These are phyloP conservation scores for Mastigias papua DNA, from an alignment of 30 jellyfish, hydroid and myxozoan genomes.

Conservation along the genomic window DNA sequence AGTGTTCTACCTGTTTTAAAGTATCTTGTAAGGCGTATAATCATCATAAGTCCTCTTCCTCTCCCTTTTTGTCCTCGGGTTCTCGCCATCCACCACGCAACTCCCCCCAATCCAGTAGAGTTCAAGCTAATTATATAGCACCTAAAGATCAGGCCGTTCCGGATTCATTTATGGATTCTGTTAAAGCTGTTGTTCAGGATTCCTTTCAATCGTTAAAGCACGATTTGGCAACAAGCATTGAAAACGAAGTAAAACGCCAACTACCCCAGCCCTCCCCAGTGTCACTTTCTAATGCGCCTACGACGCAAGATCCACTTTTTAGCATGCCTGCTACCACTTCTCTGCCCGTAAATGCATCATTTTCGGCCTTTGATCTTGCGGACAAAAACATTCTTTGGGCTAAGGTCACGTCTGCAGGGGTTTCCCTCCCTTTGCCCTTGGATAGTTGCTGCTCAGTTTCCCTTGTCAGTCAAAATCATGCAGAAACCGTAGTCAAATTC, in stretches of 20 bases:
- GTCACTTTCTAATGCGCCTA: neutral
- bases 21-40: neutral
- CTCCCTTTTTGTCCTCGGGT: neutral
- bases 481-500: slow-evolving; percentile 26
- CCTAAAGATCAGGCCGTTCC: no score
- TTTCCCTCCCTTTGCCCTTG: slow-evolving; percentile 60
- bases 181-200: neutral
- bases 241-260: neutral
- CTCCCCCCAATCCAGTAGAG: neutral
- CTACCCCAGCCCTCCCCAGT: neutral
- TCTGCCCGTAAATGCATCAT: slow-evolving; percentile 12
- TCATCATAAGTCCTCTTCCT: neutral
- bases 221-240: neutral
- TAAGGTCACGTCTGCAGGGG: slow-evolving; percentile 56
- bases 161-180: neutral
- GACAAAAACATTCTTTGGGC: slow-evolving; percentile 54
- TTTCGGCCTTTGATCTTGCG: slow-evolving; percentile 59
- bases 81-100: neutral
- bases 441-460: slow-evolving; percentile 69
- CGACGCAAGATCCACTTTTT: slow-evolving; percentile 42
- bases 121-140: no score
- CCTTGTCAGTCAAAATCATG: slow-evolving; percentile 49
- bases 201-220: neutral
- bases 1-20: neutral
- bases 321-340: slow-evolving; percentile 61